These are phyloP conservation scores for Platycnemis pennipes DNA, from an alignment of 2,888 invertebrate species.

Conservation along the genomic window DNA sequence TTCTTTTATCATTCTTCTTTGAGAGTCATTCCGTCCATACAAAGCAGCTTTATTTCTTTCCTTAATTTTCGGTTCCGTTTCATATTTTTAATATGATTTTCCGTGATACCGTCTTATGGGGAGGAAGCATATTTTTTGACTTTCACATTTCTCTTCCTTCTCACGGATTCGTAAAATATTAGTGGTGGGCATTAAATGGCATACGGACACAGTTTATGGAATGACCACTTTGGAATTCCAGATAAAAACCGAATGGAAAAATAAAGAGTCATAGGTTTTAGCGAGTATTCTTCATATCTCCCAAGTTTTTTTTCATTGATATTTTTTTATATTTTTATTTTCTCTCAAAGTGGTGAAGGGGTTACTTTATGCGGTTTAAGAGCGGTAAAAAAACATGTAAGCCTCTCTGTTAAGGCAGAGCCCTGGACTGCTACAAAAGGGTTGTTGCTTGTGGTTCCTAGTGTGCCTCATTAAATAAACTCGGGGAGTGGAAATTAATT, in stretches of 20 bases:
- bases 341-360: background rate
- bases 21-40: too few species aligned
- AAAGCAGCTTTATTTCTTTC: too few species aligned
- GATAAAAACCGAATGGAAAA: background rate
- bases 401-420: too few species aligned
- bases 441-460: background rate
- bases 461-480: background rate
- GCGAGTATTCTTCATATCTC: background rate
- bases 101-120: background rate
- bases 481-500: background rate
- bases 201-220: background rate
- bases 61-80: too few species aligned
- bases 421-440: background rate
- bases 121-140: background rate
- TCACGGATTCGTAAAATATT: background rate
- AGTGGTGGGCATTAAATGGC: background rate
- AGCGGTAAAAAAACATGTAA: background rate
- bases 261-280: background rate
- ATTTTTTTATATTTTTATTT: background rate
- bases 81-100: too few species aligned
- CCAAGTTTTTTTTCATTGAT: background rate
- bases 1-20: too few species aligned
- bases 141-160: background rate
- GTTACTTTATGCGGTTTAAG: background rate
- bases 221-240: background rate